Evolutionary conservation across 2,888 invertebrate genomes (phyloP), one percentile per base, ranked within the genome.

Genomic region (Willowsia nigromaculata): DNA sequence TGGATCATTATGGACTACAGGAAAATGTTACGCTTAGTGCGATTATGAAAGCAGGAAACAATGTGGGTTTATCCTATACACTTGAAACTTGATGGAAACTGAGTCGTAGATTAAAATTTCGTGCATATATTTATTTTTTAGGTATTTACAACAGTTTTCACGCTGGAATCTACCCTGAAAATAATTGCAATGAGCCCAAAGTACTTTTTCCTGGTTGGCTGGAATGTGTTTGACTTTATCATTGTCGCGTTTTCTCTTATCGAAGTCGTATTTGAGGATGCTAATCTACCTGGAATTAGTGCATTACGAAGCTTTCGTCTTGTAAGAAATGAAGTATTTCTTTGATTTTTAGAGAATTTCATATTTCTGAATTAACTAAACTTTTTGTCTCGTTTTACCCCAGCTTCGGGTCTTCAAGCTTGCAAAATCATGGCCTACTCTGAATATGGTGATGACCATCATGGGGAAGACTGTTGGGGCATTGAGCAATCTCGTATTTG

Each of bases 401-500:
- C 30, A 37, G 37, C 37, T 68, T 3, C 65, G 99, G 95, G 99
- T 99, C 94, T 80, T 80, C n/a, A 80, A 80, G 30, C 22, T 80
- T 18, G 80, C 80, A n/a, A 80, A 80, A 56, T 53, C 80, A 0
- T 80, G 80, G 80, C 80, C 80, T 0, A 37, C 80, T 2, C 50
- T 80, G 15, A 80, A 80, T 22, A 50, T 80, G 80, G 37, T 81
- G 2, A 40, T 81, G 0, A 56, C 59, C 4, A 81, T 80, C 4
- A 56, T 80, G 56, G 80, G 80, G 4, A 27, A 80, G 40, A 62
- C 62, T 0, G 74, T 68, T n/a, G 99, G 98, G 94, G 99, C 99
- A 94, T 96, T 99, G 95, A 99, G 98, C 95, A 99, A 99, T 95
- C 95, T 99, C 95, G 98, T 98, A 94, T 98, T 99, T 95, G 99